These are phyloP conservation scores for Schizopygopsis malacanthus DNA, from an alignment of 2,797 vertebrate genomes.

Conservation along the genomic window DNA sequence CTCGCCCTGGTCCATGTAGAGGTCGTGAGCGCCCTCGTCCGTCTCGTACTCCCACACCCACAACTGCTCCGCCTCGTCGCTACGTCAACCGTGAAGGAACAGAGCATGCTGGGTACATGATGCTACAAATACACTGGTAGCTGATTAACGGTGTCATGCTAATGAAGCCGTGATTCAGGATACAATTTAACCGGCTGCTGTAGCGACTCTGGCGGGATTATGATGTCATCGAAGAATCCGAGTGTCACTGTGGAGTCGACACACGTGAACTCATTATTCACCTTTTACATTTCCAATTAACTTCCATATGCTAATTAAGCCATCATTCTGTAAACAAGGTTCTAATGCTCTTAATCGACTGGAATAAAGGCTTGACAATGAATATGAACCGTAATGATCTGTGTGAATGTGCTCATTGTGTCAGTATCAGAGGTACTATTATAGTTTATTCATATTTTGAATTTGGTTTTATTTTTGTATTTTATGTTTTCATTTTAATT, in stretches of 20 bases:
- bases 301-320: too few relatives aligned
- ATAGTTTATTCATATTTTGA: not conserved
- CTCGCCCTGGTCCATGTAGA: constrained; percentile 98
- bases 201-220: constrained; percentile 95
- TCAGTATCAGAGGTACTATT: not conserved
- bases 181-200: constrained; percentile 98
- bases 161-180: constrained; percentile 74
- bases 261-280: not conserved
- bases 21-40: constrained; percentile 95
- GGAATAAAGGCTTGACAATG: not conserved
- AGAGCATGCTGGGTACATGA: not conserved
- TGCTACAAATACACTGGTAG: not conserved
- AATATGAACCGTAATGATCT: not conserved
- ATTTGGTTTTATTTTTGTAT: not conserved
- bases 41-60: constrained; percentile 99
- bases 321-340: not conserved
- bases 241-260: constrained; percentile 83
- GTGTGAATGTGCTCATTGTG: too few relatives aligned
- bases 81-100: constrained; percentile 73
- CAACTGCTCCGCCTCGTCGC: constrained; percentile 95
- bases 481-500: not conserved
- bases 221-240: constrained; percentile 96
- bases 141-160: not conserved
- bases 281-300: not conserved
- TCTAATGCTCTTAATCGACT: not conserved